These are phyloP conservation scores for Camelus dromedarius DNA, from an alignment of 2,113 vertebrate genomes.

Conservation along the genomic window DNA sequence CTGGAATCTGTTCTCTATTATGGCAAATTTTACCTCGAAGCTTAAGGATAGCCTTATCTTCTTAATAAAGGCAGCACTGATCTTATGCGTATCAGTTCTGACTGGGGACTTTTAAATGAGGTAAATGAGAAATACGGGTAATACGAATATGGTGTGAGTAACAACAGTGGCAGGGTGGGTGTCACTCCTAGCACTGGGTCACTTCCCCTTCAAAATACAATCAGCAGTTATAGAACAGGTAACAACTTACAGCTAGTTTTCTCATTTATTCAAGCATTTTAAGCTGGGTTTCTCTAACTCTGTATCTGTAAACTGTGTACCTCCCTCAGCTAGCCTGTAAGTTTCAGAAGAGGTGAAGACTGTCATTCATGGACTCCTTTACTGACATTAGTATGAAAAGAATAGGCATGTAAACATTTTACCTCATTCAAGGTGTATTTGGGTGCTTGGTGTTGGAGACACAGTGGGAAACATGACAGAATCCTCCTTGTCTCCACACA, in stretches of 20 bases:
- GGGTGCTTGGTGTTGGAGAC: background rate
- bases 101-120: background rate
- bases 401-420: background rate
- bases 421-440: background rate
- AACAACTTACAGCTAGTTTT: background rate
- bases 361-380: background rate
- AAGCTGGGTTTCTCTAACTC: background rate
- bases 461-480: background rate
- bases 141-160: background rate
- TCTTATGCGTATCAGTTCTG: background rate
- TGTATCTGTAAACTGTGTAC: background rate
- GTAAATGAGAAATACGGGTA: background rate
- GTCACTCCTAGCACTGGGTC: background rate
- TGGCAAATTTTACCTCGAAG: constrained; percentile 22
- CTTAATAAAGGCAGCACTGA: background rate
- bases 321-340: background rate
- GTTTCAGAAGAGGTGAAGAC: background rate
- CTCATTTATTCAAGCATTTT: constrained; percentile 2
- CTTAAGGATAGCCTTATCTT: background rate
- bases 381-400: background rate
- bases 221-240: background rate
- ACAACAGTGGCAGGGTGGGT: background rate
- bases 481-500: background rate
- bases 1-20: constrained; percentile 2
- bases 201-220: background rate